phyloP scores from a whole-genome alignment of 2,888 invertebrate species.

The Drosophila nr. medialis region DNA sequence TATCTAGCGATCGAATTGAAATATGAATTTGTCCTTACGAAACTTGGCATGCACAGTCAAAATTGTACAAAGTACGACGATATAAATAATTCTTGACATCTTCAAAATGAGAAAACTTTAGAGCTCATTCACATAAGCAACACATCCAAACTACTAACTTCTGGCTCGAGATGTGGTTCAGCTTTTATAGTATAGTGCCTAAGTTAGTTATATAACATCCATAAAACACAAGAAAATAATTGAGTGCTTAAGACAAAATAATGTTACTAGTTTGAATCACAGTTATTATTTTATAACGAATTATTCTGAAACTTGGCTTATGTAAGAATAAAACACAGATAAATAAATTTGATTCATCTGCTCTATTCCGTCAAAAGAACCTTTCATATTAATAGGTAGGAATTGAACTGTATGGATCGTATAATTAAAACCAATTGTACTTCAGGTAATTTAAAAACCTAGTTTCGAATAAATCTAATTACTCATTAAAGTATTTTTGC shows the following conservation, averaged over 20 bases:
- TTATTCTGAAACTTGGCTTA: not conserved
- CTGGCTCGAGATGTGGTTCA: not conserved
- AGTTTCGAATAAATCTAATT: not conserved
- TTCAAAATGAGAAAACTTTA: not conserved
- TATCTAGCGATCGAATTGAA: not conserved
- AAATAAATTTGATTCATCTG: not conserved
- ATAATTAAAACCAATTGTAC: not conserved
- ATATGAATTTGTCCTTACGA: conserved; percentile 49
- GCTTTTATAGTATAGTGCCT: conserved; percentile 45
- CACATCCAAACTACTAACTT: conserved; percentile 28
- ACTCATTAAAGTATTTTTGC: not conserved
- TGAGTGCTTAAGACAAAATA: not conserved
- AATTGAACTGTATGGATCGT: not conserved
- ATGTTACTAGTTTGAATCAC: no score
- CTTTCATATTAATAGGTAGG: not conserved
- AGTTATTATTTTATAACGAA: not conserved
- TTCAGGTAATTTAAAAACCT: not conserved
- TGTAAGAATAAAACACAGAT: not conserved
- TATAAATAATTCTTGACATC: conserved; percentile 26
- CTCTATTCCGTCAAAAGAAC: not conserved
- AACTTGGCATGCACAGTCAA: conserved; percentile 44
- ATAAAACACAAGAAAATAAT: conserved; percentile 14
- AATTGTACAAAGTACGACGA: conserved; percentile 10
- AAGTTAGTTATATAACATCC: not conserved
- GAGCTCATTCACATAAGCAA: conserved; percentile 11